These are phyloP conservation scores for Zaprionus inermis DNA, from an alignment of 1,140 invertebrate genomes.

Conservation along the genomic window DNA sequence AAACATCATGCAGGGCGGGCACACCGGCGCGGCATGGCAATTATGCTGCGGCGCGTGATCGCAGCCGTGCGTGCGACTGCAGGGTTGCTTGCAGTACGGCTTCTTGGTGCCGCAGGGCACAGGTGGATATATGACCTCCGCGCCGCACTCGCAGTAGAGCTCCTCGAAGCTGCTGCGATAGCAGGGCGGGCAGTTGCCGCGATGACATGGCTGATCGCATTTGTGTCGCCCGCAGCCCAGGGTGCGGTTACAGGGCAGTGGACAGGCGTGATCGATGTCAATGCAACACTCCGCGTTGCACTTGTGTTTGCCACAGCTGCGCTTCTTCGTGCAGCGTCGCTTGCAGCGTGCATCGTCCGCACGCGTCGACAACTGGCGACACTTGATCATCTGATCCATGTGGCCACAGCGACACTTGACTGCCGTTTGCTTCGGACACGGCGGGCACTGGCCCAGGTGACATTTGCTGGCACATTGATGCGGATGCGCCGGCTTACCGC, in stretches of 20 bases:
- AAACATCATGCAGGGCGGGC: slow-evolving; percentile 97
- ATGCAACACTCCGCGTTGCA: slow-evolving; percentile 95
- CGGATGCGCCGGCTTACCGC: slow-evolving; percentile 89
- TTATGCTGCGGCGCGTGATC: slow-evolving; percentile 91
- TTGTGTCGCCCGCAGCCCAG: slow-evolving; percentile 94
- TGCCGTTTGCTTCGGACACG: slow-evolving; percentile 91
- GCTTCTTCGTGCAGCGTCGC: slow-evolving; percentile 94
- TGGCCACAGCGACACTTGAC: slow-evolving; percentile 96
- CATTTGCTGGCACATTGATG: slow-evolving; percentile 90
- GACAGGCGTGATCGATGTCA: slow-evolving; percentile 93
- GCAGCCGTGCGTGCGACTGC: slow-evolving; percentile 91
- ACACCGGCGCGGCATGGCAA: slow-evolving; percentile 86
- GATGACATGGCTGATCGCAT: slow-evolving; percentile 95
- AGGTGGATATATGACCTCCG: slow-evolving; percentile 93
- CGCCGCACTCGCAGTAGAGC: slow-evolving; percentile 95
- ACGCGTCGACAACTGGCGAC: slow-evolving; percentile 89
- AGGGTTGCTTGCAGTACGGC: slow-evolving; percentile 91
- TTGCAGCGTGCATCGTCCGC: slow-evolving; percentile 92
- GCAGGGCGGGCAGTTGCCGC: slow-evolving; percentile 93
- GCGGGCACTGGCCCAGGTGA: slow-evolving; percentile 91
- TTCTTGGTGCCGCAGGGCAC: slow-evolving; percentile 94
- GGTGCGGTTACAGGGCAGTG: slow-evolving; percentile 91
- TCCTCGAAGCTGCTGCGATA: slow-evolving; percentile 95
- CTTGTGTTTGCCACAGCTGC: slow-evolving; percentile 93
- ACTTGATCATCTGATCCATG: slow-evolving; percentile 92